Base-by-base conservation (phyloP, 1,140 invertebrate genomes). In the Trichonephila clavata region DNA sequence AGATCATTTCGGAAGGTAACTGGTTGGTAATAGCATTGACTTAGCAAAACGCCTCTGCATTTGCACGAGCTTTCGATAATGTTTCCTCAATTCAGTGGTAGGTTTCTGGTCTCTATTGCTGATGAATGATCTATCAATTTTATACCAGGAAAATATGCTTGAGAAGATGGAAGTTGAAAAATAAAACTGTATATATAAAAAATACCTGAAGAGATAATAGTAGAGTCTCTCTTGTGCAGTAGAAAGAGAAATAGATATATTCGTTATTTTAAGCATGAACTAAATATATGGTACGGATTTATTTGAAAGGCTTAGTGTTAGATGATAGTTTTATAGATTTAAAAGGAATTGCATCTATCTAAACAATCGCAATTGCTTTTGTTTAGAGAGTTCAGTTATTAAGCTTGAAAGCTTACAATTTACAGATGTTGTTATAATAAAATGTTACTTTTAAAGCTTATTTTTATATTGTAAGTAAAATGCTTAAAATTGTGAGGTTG, bases 21-120 rank as follows among this genome's bases (percentile, higher is more conserved):
- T 68, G 63, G 87, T 89, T 89, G 39, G 39, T 71, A 89, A 71
- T 81, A 63, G 89, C 60, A 60, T 57, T 27, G 59, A 60, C 21
- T 63, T 90, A 80, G 60, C 43, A 81, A 80, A 90, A 90, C 89
- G 89, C 89, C 89, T 90, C 89, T 90, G 89, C 77, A 90, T 90
- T 81, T 81, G 68, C 43, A 80, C 43, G 59, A 81, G 59, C 89
- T 90, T 71, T 61, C 24, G 89, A 81, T 77, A 90, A 80, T 24
- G 24, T 68, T 71, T 89, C 20, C 63, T 57, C 87, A 43, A 71
- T n/a, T 32, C 63, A 50, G 65, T 39, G 87, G 27, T 27, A 89
- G 50, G 43, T 89, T 89, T 89, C 87, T 50, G 63, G 39, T 71
- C 71, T 61, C 21, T 39, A 18, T 59, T n/a, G 32, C 61, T 89